Evolutionary conservation across 2,113 vertebrate species (phyloP).

Genomic region (Tetraodon nigroviridis): DNA sequence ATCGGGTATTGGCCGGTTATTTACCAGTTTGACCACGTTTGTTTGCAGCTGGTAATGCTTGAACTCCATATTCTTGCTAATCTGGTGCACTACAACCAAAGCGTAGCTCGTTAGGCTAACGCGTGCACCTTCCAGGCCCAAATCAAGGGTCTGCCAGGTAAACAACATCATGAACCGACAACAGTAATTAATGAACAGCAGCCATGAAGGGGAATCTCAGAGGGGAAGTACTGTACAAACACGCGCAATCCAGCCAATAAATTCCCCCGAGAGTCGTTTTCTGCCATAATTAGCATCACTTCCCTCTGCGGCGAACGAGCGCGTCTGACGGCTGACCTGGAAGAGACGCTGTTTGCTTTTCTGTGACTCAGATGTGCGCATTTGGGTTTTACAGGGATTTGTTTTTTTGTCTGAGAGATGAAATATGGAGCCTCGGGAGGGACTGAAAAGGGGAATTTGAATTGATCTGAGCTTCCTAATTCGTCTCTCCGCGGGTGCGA

Average conservation of each 20-base stretch:
- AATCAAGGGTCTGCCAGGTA: slow-evolving; percentile 9
- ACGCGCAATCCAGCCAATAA: slow-evolving; percentile 5
- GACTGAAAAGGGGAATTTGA: neutral
- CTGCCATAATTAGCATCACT: slow-evolving; percentile 34
- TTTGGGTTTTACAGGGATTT: neutral
- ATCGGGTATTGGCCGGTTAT: no score
- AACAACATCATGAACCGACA: slow-evolving; percentile 9
- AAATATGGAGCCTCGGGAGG: slow-evolving; percentile 4
- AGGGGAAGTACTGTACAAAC: slow-evolving; percentile 25
- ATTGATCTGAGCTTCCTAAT: neutral
- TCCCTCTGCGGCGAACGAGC: slow-evolving; percentile 29
- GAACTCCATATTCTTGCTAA: no score
- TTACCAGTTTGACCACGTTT: no score
- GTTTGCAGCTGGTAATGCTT: no score
- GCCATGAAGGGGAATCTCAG: slow-evolving; percentile 6
- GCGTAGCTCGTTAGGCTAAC: no score
- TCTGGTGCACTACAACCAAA: no score
- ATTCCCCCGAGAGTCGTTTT: slow-evolving; percentile 18
- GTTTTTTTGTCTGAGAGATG: neutral
- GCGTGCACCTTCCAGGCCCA: neutral
- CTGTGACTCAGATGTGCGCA: neutral
- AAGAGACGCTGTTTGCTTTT: slow-evolving; percentile 14
- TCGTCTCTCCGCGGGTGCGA: no score
- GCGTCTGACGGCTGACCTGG: neutral
- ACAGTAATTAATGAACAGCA: slow-evolving; percentile 31